Percentiles rank a stretch among this genome's conserved stretches.
Evolutionary conservation across 2,797 vertebrate species (phyloP).

Genomic region (Cyclopterus lumpus): DNA sequence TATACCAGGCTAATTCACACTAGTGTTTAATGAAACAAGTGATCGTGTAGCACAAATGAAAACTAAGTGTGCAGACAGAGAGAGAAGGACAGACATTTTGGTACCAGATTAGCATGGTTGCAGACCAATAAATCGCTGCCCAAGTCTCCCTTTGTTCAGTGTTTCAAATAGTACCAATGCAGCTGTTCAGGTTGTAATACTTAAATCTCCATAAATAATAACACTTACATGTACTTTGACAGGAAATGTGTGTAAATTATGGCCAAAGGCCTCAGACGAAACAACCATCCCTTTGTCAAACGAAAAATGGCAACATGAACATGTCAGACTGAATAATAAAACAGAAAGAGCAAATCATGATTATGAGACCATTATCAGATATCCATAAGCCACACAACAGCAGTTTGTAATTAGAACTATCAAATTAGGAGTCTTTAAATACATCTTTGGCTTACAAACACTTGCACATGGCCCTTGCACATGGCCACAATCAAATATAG

Average conservation of each 20-base stretch:
- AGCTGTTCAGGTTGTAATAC: background rate
- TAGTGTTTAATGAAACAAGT: background rate
- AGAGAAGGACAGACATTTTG: background rate
- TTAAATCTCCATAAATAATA: background rate
- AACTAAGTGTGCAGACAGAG: background rate
- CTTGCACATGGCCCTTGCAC: background rate
- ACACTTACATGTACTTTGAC: background rate
- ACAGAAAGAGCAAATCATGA: constrained; percentile 9
- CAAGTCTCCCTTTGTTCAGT: background rate
- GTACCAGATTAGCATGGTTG: background rate
- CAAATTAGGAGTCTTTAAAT: constrained; percentile 15
- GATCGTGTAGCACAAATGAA: background rate
- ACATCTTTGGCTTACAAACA: background rate
- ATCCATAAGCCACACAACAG: constrained; percentile 9
- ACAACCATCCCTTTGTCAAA: background rate
- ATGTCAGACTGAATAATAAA: constrained; percentile 15
- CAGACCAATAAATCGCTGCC: background rate
- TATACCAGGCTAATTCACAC: background rate
- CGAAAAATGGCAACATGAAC: constrained; percentile 6
- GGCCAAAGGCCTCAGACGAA: background rate
- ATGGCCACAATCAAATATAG: background rate
- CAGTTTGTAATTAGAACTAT: constrained; percentile 17
- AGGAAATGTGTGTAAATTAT: background rate
- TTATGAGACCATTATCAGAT: constrained; percentile 22
- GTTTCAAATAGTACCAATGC: background rate